Evolutionary conservation across 1,140 invertebrate genomes (phyloP).

Genomic region (Diuraphis noxia): DNA sequence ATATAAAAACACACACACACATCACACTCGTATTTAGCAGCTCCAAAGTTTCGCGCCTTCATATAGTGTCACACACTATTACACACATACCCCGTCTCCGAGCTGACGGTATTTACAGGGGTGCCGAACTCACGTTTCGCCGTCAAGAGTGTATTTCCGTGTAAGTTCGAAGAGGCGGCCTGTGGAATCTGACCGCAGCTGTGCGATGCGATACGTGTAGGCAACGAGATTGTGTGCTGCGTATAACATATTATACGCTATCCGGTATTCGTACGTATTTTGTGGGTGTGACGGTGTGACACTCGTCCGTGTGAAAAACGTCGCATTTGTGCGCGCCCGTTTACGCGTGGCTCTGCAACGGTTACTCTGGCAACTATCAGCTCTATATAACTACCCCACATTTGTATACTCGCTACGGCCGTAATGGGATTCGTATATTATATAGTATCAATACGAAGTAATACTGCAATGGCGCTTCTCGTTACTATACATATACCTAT

Average conservation of each 20-base stretch:
- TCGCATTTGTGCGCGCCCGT: constrained; percentile 23
- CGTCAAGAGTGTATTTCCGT: constrained; percentile 51
- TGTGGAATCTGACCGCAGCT: constrained; percentile 52
- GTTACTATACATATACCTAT: too few relatives aligned
- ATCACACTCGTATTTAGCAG: neutral
- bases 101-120: neutral
- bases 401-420: neutral
- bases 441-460: neutral
- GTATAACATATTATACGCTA: neutral
- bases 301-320: constrained; percentile 35
- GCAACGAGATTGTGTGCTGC: neutral
- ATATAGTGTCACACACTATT: neutral
- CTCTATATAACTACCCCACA: neutral
- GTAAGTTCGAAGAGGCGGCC: constrained; percentile 45
- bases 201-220: constrained; percentile 17
- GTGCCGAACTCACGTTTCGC: neutral
- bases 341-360: neutral
- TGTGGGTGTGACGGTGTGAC: neutral
- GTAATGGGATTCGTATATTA: neutral
- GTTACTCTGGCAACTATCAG: neutral
- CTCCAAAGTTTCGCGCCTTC: neutral
- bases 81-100: neutral
- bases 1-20: neutral
- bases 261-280: neutral
- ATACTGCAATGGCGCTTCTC: neutral